phyloP scores from a whole-genome alignment of 2,888 invertebrate genomes.

The Ligdia adustata region DNA sequence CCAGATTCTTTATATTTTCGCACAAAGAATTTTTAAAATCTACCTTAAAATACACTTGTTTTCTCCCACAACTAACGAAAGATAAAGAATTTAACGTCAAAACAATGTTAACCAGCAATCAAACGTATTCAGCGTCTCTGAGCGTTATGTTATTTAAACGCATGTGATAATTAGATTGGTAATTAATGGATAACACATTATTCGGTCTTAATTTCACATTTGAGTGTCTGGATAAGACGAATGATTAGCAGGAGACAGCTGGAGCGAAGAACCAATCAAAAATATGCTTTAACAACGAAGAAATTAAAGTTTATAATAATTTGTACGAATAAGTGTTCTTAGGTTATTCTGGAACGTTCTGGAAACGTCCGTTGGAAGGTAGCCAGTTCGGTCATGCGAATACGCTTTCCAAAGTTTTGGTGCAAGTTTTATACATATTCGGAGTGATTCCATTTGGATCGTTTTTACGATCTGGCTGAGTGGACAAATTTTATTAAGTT shows the following conservation, averaged over 20 bases:
- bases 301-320: slow-evolving; percentile 17
- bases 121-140: slow-evolving; percentile 10
- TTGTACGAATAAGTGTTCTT: slow-evolving; percentile 4
- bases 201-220: slow-evolving; percentile 2
- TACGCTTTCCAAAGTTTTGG: slow-evolving; percentile 41
- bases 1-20: slow-evolving; percentile 6
- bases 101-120: slow-evolving; percentile 10
- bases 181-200: slow-evolving; percentile 22
- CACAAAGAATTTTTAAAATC: background rate
- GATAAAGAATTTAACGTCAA: slow-evolving; percentile 5
- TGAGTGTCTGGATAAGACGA: slow-evolving; percentile 8
- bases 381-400: slow-evolving; percentile 45
- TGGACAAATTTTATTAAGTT: slow-evolving; percentile 32
- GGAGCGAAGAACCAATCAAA: slow-evolving; percentile 4
- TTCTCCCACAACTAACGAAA: background rate
- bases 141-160: slow-evolving; percentile 10
- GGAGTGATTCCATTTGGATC: slow-evolving; percentile 39
- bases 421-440: slow-evolving; percentile 41
- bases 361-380: slow-evolving; percentile 39
- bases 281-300: slow-evolving; percentile 13
- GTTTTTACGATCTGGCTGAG: slow-evolving; percentile 38
- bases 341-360: slow-evolving; percentile 21
- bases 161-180: slow-evolving; percentile 15
- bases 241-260: slow-evolving; percentile 10
- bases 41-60: slow-evolving; percentile 13